Conservation (phyloP, 2,113 vertebrate species). For the Sphyrna mokarran region DNA sequence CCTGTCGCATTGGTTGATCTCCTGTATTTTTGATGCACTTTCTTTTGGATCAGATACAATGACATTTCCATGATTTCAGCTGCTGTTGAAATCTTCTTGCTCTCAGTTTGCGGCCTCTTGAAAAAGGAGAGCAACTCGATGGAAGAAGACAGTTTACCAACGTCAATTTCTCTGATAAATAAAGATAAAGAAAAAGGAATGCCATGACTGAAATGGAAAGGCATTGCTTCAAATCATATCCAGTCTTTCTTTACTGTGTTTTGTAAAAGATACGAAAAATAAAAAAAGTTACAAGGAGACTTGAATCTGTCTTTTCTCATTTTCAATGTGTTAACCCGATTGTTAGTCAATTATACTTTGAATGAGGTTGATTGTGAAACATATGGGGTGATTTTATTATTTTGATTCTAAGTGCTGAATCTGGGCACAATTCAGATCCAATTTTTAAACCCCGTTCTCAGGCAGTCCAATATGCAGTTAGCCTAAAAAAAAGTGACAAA, state of each 20-base stretch:
- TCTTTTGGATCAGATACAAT: conserved; percentile 51
- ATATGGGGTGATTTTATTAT: neutral
- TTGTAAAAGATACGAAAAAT: neutral
- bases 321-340: neutral
- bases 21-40: conserved; percentile 46
- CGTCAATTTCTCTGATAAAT: conserved; percentile 48
- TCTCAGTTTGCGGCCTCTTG: conserved; percentile 57
- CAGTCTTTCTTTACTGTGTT: neutral
- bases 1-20: conserved; percentile 51
- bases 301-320: neutral
- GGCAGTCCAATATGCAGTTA: too few relatives aligned
- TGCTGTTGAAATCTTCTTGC: conserved; percentile 54
- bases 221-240: neutral
- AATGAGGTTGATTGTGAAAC: neutral
- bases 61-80: conserved; percentile 72
- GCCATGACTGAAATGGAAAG: neutral
- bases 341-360: neutral
- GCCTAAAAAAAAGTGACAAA: too few relatives aligned
- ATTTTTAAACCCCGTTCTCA: too few relatives aligned
- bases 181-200: conserved; percentile 37
- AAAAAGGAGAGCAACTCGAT: conserved; percentile 52
- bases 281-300: neutral
- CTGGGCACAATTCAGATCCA: too few relatives aligned
- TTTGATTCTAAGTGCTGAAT: too few relatives aligned
- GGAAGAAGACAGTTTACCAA: conserved; percentile 43